Conservation (phyloP, 2,797 vertebrate genomes). For the Danio albolineatus region DNA sequence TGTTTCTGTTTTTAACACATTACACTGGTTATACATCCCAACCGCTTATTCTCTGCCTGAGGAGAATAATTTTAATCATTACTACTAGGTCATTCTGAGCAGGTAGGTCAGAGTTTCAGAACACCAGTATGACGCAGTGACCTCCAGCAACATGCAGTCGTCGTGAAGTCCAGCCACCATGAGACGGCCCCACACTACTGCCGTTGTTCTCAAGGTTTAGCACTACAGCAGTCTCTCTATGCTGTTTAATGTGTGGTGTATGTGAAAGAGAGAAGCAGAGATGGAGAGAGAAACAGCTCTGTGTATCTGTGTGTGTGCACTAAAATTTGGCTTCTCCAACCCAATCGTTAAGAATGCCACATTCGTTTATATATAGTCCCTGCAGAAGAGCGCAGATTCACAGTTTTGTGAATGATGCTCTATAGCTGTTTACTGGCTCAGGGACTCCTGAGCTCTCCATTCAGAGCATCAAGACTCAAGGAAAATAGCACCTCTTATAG, state of each 20-base stretch:
- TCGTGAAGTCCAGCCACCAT: slow-evolving; percentile 49
- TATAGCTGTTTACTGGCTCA: slow-evolving; percentile 42
- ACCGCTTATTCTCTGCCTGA: slow-evolving; percentile 27
- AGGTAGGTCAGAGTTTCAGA: slow-evolving; percentile 8
- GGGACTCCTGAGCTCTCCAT: slow-evolving; percentile 10
- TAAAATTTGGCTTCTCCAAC: slow-evolving; percentile 67
- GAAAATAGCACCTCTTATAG: neutral
- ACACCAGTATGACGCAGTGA: slow-evolving; percentile 23
- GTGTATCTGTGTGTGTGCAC: slow-evolving; percentile 47
- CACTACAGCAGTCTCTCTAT: slow-evolving; percentile 61
- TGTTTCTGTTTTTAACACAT: neutral
- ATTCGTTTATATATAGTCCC: slow-evolving; percentile 69
- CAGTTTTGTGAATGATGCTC: slow-evolving; percentile 61
- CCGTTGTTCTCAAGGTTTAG: slow-evolving; percentile 57
- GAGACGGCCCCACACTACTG: slow-evolving; percentile 58
- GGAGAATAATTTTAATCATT: slow-evolving; percentile 10
- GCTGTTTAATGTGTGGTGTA: slow-evolving; percentile 55
- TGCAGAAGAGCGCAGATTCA: slow-evolving; percentile 58
- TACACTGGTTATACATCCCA: neutral
- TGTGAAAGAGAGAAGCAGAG: slow-evolving; percentile 30
- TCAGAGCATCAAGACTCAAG: slow-evolving; percentile 18
- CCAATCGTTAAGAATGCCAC: slow-evolving; percentile 74
- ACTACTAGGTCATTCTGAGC: neutral
- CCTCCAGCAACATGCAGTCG: slow-evolving; percentile 26
- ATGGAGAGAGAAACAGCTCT: slow-evolving; percentile 50